phyloP scores from a whole-genome alignment of 1,140 invertebrate species.

The Diplogasteroides magnus region DNA sequence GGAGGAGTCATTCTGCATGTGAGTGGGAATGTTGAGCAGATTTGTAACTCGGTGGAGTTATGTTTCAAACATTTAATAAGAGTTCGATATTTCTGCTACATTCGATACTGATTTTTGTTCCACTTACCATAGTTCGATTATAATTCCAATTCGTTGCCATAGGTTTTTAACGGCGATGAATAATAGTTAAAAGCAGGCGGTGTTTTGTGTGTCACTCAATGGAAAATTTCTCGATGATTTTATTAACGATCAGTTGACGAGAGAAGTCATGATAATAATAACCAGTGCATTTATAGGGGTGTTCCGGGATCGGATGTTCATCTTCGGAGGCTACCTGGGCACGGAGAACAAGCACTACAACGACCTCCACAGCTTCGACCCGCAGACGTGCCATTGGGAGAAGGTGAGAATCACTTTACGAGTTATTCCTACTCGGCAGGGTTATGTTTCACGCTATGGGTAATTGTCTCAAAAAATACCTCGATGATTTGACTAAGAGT shows the following conservation, averaged over 20 bases:
- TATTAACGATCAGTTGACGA: too few relatives aligned
- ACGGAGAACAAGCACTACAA: slow-evolving; percentile 70
- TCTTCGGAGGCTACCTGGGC: slow-evolving; percentile 82
- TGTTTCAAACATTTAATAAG: slow-evolving; percentile 14
- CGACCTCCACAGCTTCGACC: slow-evolving; percentile 71
- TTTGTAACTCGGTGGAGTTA: slow-evolving; percentile 18
- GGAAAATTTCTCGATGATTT: neutral
- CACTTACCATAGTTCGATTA: neutral
- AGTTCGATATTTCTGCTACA: neutral
- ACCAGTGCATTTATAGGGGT: slow-evolving; percentile 63
- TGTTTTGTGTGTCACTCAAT: neutral
- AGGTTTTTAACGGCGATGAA: slow-evolving; percentile 13
- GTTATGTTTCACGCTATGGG: too few relatives aligned
- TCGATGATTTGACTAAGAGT: too few relatives aligned
- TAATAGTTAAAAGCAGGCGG: slow-evolving; percentile 17
- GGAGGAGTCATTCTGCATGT: slow-evolving; percentile 82
- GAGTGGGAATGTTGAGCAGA: slow-evolving; percentile 54
- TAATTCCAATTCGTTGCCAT: too few relatives aligned
- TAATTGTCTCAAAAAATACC: too few relatives aligned
- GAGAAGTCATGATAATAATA: too few relatives aligned
- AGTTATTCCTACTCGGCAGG: too few relatives aligned
- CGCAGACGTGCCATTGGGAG: slow-evolving; percentile 40
- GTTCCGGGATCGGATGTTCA: slow-evolving; percentile 70
- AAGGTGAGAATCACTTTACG: slow-evolving; percentile 31
- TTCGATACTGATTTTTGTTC: too few relatives aligned